Conservation (phyloP, 2,113 vertebrate genomes). For the Pelusios castaneus region DNA sequence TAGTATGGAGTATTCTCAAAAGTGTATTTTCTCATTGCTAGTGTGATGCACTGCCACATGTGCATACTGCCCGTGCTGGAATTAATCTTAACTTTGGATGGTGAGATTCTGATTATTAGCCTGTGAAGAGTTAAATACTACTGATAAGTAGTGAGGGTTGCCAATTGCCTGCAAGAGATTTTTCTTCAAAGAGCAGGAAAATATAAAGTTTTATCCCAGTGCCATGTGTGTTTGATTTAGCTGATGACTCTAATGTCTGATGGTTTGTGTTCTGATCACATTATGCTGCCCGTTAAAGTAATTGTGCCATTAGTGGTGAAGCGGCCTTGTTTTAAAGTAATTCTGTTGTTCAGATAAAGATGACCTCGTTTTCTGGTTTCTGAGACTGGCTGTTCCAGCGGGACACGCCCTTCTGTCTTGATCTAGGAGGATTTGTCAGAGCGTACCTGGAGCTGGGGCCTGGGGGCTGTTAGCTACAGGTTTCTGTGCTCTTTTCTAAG, state of each 20-base stretch:
- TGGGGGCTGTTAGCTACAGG: neutral
- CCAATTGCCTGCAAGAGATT: neutral
- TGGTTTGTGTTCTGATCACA: accelerated
- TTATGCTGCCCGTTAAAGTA: accelerated
- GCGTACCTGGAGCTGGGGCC: accelerated
- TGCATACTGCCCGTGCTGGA: too few relatives aligned
- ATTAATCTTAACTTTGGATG: too few relatives aligned
- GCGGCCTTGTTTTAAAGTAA: neutral
- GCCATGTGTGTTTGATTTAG: accelerated
- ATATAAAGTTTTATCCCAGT: accelerated
- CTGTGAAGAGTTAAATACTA: neutral
- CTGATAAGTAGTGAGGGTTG: too few relatives aligned
- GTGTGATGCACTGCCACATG: too few relatives aligned
- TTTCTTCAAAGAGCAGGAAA: neutral
- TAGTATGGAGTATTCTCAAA: neutral
- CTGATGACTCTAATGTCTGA: neutral
- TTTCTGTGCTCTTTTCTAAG: accelerated
- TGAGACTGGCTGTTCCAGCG: neutral
- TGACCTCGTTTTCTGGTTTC: neutral
- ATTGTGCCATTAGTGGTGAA: neutral
- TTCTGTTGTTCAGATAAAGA: neutral
- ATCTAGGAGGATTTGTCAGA: neutral
- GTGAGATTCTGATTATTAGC: neutral
- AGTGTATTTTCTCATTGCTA: neutral
- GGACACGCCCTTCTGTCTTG: neutral